These are phyloP conservation scores for Drosophila phalerata DNA, from an alignment of 2,888 invertebrate genomes.

Conservation along the genomic window DNA sequence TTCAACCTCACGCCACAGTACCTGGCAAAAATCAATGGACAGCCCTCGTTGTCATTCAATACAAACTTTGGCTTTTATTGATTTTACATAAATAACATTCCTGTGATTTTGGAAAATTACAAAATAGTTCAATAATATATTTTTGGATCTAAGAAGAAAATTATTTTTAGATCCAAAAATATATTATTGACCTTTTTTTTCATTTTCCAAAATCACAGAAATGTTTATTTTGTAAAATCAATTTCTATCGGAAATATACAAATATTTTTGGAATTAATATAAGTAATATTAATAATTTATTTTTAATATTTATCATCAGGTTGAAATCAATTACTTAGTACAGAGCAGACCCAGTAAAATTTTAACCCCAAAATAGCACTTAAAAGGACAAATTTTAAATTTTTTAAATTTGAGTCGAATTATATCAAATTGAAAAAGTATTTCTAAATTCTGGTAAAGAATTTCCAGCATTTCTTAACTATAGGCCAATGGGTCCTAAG, in stretches of 20 bases:
- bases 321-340: not conserved
- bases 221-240: no score
- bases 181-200: no score
- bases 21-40: conserved; percentile 60
- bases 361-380: no score
- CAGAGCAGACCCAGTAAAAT: not conserved
- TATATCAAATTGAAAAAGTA: no score
- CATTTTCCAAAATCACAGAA: no score
- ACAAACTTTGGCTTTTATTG: conserved; percentile 53
- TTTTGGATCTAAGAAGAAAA: no score
- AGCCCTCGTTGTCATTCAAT: not conserved
- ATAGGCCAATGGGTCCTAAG: no score
- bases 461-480: no score
- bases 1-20: conserved; percentile 50
- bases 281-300: not conserved
- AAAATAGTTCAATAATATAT: conserved; percentile 46
- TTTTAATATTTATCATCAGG: not conserved
- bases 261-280: conserved; percentile 1
- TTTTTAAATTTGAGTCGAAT: no score
- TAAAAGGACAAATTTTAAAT: no score
- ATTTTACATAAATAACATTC: conserved; percentile 71
- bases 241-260: conserved; percentile 9
- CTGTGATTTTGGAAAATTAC: conserved; percentile 38
- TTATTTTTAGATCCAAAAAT: no score
- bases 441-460: no score